Conservation (phyloP, 2,888 invertebrate genomes). For the Rhimphoctona megacephalus region DNA sequence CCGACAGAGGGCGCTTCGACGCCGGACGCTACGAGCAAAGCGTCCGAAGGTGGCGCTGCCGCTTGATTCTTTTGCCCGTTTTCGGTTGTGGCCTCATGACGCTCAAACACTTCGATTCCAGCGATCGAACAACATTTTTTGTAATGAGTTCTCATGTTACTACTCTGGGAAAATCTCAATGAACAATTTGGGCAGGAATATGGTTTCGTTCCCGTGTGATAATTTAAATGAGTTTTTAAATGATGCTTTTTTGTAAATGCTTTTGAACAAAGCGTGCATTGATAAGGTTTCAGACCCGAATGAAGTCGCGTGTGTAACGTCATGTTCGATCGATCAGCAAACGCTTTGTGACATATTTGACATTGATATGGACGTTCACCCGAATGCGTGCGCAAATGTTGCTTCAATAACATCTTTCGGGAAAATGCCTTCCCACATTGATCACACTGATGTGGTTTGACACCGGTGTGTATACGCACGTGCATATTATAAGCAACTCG, state of each 20-base stretch:
- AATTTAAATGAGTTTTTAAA: conserved; percentile 93
- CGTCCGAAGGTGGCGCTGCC: conserved; percentile 48
- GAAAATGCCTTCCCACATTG: conserved; percentile 94
- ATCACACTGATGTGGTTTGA: conserved; percentile 91
- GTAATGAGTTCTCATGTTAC: conserved; percentile 94
- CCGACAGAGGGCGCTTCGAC: conserved; percentile 34
- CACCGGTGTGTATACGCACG: conserved; percentile 92
- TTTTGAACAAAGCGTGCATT: conserved; percentile 89
- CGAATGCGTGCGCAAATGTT: conserved; percentile 93
- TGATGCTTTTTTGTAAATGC: conserved; percentile 95
- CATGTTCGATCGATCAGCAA: conserved; percentile 94
- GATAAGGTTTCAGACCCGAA: conserved; percentile 92
- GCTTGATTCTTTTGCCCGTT: neutral
- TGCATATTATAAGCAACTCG: conserved; percentile 96
- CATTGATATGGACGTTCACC: conserved; percentile 93
- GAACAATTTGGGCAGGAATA: conserved; percentile 91
- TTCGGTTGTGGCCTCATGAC: conserved; percentile 1
- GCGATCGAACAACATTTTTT: conserved; percentile 88
- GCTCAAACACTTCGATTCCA: neutral
- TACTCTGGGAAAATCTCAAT: conserved; percentile 93
- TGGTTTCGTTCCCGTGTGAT: conserved; percentile 93
- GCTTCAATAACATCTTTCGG: conserved; percentile 93
- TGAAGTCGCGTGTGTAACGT: conserved; percentile 92
- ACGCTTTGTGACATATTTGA: conserved; percentile 92
- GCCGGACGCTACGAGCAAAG: conserved; percentile 3